Conservation (phyloP, 2,113 vertebrate species). For the Tor tambroides region DNA sequence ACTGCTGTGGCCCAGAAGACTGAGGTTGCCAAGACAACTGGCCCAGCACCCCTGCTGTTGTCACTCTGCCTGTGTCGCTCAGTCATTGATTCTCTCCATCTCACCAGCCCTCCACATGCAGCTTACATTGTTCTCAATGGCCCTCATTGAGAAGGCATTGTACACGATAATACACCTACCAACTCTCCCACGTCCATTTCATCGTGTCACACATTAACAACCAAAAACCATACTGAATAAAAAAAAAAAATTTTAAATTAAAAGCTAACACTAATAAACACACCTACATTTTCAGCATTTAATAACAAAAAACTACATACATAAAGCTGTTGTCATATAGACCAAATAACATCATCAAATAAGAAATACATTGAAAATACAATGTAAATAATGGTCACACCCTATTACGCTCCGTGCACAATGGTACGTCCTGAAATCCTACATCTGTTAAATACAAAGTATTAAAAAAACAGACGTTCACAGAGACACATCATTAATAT, state of each 20-base stretch:
- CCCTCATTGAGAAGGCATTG: conserved; percentile 50
- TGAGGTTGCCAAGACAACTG: conserved; percentile 65
- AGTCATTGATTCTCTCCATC: conserved; percentile 63
- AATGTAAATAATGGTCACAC: conserved; percentile 57
- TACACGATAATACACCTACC: conserved; percentile 47
- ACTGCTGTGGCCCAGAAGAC: conserved; percentile 59
- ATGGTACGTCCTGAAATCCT: conserved; percentile 37
- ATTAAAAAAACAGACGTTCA: conserved; percentile 50
- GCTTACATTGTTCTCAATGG: conserved; percentile 59
- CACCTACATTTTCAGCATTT: conserved; percentile 50
- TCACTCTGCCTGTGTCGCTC: conserved; percentile 60
- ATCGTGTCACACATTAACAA: not conserved
- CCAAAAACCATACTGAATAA: conserved; percentile 11
- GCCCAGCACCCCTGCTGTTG: conserved; percentile 64
- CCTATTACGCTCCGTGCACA: conserved; percentile 39
- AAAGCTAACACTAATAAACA: not conserved
- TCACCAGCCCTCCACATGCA: conserved; percentile 61
- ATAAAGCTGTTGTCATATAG: conserved; percentile 52
- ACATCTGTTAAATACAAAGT: conserved; percentile 58
- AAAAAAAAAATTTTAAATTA: not conserved
- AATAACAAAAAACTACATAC: conserved; percentile 60
- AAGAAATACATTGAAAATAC: conserved; percentile 59
- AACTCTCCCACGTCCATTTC: conserved; percentile 32
- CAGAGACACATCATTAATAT: conserved; percentile 53
- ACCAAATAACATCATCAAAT: conserved; percentile 47